Evolutionary conservation across 2,888 invertebrate species (phyloP).

Genomic region (Agonopterix subpropinquella): DNA sequence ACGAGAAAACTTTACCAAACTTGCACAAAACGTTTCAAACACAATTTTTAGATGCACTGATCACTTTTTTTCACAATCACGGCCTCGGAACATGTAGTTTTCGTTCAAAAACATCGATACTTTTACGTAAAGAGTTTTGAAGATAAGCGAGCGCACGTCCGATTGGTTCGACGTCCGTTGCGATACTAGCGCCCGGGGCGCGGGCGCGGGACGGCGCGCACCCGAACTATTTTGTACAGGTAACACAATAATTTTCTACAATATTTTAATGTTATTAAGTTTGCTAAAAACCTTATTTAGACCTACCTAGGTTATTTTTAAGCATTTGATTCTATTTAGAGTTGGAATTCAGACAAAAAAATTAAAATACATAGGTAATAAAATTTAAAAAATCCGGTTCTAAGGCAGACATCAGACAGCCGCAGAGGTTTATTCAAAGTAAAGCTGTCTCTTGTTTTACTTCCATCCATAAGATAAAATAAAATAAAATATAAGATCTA

Average conservation of each 20-base stretch:
- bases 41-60: constrained; percentile 35
- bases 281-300: no score
- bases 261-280: no score
- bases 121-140: constrained; percentile 57
- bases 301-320: no score
- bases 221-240: constrained; percentile 23
- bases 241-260: neutral
- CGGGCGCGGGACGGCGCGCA: constrained; percentile 18
- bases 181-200: constrained; percentile 44
- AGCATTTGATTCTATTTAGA: no score
- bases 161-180: constrained; percentile 23
- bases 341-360: no score
- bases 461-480: no score
- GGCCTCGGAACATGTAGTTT: constrained; percentile 21
- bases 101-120: constrained; percentile 41
- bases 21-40: constrained; percentile 23
- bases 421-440: no score
- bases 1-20: constrained; percentile 41
- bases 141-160: constrained; percentile 19
- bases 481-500: no score
- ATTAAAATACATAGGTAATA: no score
- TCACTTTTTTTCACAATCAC: constrained; percentile 49
- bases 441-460: no score
- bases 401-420: no score
- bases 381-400: no score